phyloP scores from a whole-genome alignment of 2,113 vertebrate species.

The Tricholaema leucomelas region DNA sequence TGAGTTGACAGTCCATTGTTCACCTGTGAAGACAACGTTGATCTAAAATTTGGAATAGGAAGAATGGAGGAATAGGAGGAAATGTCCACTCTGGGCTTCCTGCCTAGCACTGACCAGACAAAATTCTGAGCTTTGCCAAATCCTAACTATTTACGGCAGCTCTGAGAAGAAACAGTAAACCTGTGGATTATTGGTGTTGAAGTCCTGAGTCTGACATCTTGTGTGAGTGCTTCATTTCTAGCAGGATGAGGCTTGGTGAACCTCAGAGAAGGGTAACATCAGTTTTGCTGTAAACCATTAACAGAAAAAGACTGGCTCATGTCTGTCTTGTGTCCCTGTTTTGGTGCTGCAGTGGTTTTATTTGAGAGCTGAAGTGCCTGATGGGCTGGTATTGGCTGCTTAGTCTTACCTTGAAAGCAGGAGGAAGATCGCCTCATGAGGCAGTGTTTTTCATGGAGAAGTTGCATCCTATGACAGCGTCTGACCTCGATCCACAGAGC shows the following conservation, averaged over 20 bases:
- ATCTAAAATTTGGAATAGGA: neutral
- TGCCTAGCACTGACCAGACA: neutral
- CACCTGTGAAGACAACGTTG: neutral
- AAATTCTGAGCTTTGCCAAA: neutral
- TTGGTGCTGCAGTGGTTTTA: neutral
- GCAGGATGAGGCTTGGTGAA: neutral
- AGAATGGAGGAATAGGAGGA: neutral
- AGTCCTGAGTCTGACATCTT: neutral
- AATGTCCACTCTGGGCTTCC: neutral
- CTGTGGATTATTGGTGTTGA: neutral
- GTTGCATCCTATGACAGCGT: neutral
- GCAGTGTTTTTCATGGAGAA: neutral
- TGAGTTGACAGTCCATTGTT: neutral
- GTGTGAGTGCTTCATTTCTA: neutral
- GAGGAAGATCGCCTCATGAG: neutral
- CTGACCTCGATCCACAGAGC: neutral
- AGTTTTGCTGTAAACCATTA: neutral
- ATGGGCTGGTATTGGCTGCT: neutral
- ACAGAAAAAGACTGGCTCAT: neutral
- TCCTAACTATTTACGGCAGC: neutral
- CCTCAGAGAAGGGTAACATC: neutral
- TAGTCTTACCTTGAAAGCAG: neutral
- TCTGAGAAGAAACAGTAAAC: neutral
- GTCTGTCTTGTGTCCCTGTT: neutral
- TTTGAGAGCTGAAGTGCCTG: neutral